Evolutionary conservation across 64 coral and sea anemone species (phyloP).

Genomic region (Trachythela sp.): DNA sequence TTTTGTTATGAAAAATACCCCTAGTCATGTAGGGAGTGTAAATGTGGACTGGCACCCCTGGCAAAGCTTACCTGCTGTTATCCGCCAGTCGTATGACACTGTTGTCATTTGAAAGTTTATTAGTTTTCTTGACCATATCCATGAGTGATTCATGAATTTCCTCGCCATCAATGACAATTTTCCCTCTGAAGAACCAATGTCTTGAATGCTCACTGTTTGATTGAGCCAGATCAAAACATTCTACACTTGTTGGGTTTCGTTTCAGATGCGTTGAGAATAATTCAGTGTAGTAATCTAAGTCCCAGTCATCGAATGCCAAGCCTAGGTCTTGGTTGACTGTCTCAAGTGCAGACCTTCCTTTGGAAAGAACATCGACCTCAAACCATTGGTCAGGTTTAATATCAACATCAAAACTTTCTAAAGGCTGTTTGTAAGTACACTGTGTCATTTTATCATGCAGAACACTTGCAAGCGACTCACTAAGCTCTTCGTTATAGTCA

Average conservation of each 20-base stretch:
- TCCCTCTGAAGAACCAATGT: constrained; percentile 95
- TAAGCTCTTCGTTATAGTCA: not conserved
- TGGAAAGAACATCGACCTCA: constrained; percentile 59
- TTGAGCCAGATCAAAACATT: constrained; percentile 97
- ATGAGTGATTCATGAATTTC: constrained; percentile 73
- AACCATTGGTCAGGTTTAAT: constrained; percentile 59
- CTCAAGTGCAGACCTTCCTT: constrained; percentile 61
- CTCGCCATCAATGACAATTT: constrained; percentile 67
- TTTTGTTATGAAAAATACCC: too few species aligned
- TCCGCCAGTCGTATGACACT: constrained; percentile 86
- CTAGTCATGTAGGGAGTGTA: too few species aligned
- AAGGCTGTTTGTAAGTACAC: constrained; percentile 67
- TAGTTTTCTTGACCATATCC: constrained; percentile 91
- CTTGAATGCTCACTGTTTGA: constrained; percentile 93
- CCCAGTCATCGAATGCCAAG: constrained; percentile 90
- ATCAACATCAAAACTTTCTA: constrained; percentile 70
- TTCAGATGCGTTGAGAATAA: constrained; percentile 70
- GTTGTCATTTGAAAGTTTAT: constrained; percentile 69
- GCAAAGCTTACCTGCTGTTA: constrained; percentile 90
- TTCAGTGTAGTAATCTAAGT: constrained; percentile 83
- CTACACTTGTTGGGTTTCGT: constrained; percentile 89
- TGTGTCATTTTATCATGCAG: constrained; percentile 93
- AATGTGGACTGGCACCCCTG: too few species aligned
- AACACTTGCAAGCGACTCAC: constrained; percentile 45
- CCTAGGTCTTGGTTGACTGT: constrained; percentile 80